A percentile compares a stretch with the other conserved stretches of the same genome.
phyloP scores from a whole-genome alignment of 2,888 invertebrate species.

The Sesamia inferens region DNA sequence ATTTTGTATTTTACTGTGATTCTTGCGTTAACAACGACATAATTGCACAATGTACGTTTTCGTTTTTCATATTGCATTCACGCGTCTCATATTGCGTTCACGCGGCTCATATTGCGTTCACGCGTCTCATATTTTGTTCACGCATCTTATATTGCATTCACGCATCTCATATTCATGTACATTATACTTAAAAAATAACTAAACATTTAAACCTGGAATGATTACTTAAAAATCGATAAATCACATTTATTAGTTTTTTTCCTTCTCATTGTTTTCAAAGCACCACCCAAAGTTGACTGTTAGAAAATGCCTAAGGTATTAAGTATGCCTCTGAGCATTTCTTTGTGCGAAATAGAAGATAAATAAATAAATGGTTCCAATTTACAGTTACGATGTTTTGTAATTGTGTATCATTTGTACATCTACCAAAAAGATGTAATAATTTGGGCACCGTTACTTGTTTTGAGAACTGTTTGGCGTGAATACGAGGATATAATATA shows the following conservation, averaged over 20 bases:
- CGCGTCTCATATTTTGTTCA: no score
- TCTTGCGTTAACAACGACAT: neutral
- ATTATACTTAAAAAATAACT: neutral
- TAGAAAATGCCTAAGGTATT: no score
- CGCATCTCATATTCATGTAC: neutral
- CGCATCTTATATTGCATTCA: neutral
- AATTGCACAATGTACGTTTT: neutral
- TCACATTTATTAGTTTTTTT: slow-evolving; percentile 5
- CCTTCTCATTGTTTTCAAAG: no score
- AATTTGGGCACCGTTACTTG: slow-evolving; percentile 55
- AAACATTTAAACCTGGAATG: neutral
- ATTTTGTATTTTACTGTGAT: neutral
- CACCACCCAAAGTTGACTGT: no score
- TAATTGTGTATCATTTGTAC: slow-evolving; percentile 40
- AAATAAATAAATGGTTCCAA: slow-evolving; percentile 10
- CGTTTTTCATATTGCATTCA: neutral
- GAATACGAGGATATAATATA: slow-evolving; percentile 1
- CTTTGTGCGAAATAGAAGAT: no score
- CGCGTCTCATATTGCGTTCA: neutral
- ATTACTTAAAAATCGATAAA: slow-evolving; percentile 38
- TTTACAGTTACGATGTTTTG: slow-evolving; percentile 50
- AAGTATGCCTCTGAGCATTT: no score
- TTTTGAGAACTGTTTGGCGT: slow-evolving; percentile 27
- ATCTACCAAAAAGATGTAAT: slow-evolving; percentile 49
- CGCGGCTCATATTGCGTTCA: neutral